These are phyloP conservation scores for Drosophila emarginata DNA, from an alignment of 2,888 invertebrate species.

Conservation along the genomic window DNA sequence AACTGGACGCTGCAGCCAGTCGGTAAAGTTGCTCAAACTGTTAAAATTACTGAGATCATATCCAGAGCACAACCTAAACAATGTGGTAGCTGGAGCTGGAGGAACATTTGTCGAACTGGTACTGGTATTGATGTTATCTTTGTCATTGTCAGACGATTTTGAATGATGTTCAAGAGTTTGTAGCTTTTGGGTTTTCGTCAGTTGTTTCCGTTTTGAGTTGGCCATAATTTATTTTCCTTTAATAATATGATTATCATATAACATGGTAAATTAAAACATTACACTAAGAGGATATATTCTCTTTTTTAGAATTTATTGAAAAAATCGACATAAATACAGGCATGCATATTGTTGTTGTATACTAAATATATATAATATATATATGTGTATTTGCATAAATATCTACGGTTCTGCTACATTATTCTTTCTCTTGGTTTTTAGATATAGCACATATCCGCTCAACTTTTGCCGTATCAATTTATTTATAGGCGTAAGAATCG, in stretches of 20 bases:
- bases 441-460: constrained; percentile 5
- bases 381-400: constrained; percentile 74
- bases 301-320: constrained; percentile 79
- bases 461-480: constrained; percentile 11
- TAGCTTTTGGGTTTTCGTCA: constrained; percentile 31
- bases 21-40: constrained; percentile 79
- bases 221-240: constrained; percentile 40
- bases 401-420: constrained; percentile 67
- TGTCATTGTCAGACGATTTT: not conserved
- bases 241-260: not conserved
- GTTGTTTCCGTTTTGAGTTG: constrained; percentile 60
- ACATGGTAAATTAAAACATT: not conserved
- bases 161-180: not conserved
- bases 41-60: constrained; percentile 62
- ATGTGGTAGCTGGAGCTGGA: not conserved
- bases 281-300: not conserved
- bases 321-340: constrained; percentile 82
- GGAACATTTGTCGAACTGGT: not conserved
- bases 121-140: not conserved
- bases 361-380: constrained; percentile 78
- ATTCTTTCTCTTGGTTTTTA: constrained; percentile 28
- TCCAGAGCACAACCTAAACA: constrained; percentile 62
- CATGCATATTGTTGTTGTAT: constrained; percentile 80
- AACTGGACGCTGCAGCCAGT: constrained; percentile 86
- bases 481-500: constrained; percentile 22